Conservation (phyloP, 2,113 vertebrate genomes). For the Silurus asotus region DNA sequence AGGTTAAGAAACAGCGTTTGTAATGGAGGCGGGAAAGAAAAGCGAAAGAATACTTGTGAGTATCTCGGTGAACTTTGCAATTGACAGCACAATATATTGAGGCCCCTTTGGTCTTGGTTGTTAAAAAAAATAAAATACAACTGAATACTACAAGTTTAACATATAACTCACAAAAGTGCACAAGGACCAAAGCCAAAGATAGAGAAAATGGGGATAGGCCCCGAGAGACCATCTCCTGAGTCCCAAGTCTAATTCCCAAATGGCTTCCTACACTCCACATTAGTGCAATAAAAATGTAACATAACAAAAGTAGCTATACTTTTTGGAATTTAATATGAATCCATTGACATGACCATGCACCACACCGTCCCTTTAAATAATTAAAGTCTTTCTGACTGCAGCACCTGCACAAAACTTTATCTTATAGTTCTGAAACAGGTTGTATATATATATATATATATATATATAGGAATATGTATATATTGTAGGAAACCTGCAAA, state of each 20-base stretch:
- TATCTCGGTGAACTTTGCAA: not conserved
- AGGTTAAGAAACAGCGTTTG: not conserved
- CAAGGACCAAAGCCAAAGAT: not conserved
- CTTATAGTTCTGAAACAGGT: not conserved
- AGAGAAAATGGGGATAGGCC: slow-evolving; percentile 14
- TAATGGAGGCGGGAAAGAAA: not conserved
- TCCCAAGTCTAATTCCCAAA: not conserved
- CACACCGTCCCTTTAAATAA: not conserved
- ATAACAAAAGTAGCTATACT: not conserved
- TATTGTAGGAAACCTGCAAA: not conserved
- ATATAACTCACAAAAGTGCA: not conserved
- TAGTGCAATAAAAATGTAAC: not conserved
- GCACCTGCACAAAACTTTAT: not conserved
- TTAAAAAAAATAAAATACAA: not conserved
- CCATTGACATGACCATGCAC: not conserved
- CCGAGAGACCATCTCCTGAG: slow-evolving; percentile 13
- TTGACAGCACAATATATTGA: not conserved
- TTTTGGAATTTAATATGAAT: not conserved
- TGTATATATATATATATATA: not conserved
- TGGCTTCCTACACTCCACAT: not conserved
- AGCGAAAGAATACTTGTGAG: not conserved
- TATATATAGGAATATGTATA: too few relatives aligned
- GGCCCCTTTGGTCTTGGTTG: not conserved
- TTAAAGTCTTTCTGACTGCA: not conserved
- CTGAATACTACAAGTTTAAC: not conserved